phyloP scores from a whole-genome alignment of 2,113 vertebrate species.

The Thunnus thynnus region DNA sequence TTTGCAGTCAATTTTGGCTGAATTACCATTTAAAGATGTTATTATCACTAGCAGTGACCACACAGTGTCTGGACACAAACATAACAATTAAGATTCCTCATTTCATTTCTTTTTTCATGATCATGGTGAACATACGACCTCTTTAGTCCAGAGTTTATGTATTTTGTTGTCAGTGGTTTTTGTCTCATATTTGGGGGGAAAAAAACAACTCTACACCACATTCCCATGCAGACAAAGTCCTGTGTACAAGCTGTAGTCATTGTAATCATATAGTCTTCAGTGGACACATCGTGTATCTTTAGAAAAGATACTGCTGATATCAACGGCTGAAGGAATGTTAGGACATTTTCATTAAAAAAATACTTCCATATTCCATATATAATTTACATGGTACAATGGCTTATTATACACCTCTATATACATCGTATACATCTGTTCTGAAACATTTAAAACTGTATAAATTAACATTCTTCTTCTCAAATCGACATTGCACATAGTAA shows the following conservation, averaged over 20 bases:
- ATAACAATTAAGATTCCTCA: conserved; percentile 19
- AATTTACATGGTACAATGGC: conserved; percentile 77
- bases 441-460: conserved; percentile 78
- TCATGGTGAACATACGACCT: background rate
- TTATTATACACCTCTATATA: conserved; percentile 77
- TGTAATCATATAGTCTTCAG: conserved; percentile 17
- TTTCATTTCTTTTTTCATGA: conserved; percentile 14
- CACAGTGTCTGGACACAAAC: background rate
- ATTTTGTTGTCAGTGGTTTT: conserved; percentile 11
- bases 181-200: background rate
- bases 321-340: conserved; percentile 78
- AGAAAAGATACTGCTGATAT: conserved; percentile 60
- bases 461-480: conserved; percentile 83
- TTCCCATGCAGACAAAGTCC: conserved; percentile 31
- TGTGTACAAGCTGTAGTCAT: conserved; percentile 18
- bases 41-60: background rate
- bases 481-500: conserved; percentile 81
- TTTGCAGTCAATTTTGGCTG: conserved; percentile 16
- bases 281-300: conserved; percentile 40
- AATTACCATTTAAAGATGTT: conserved; percentile 7
- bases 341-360: conserved; percentile 80
- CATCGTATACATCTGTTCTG: conserved; percentile 55
- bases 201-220: conserved; percentile 21
- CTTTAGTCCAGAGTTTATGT: conserved; percentile 14
- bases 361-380: conserved; percentile 68